Conservation (phyloP, 2,797 vertebrate species). For the Periophthalmus magnuspinnatus region DNA sequence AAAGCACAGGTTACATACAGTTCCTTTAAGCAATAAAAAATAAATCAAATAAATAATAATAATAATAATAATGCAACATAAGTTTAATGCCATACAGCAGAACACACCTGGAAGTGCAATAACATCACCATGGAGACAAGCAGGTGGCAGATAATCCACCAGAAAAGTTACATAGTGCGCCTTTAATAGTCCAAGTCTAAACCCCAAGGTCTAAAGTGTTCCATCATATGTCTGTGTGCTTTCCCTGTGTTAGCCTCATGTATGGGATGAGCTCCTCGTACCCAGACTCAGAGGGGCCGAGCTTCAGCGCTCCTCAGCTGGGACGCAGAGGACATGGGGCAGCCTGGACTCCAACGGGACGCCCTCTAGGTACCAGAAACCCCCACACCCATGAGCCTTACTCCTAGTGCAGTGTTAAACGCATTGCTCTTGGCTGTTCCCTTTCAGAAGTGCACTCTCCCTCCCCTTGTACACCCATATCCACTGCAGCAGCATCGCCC, state of each 20-base stretch:
- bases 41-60: too few species aligned
- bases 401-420: neutral
- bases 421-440: neutral
- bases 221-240: conserved; percentile 15
- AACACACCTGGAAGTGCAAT: too few species aligned
- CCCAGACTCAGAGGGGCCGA: conserved; percentile 84
- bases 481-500: neutral
- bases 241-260: conserved; percentile 77
- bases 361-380: conserved; percentile 70
- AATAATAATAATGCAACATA: too few species aligned
- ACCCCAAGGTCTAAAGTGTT: too few species aligned
- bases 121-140: too few species aligned
- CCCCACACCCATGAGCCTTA: neutral
- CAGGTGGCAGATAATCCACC: too few species aligned
- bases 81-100: too few species aligned
- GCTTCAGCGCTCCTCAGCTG: conserved; percentile 90
- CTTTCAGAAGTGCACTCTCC: neutral
- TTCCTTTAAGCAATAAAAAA: too few species aligned
- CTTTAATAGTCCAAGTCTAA: too few species aligned
- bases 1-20: too few species aligned
- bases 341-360: conserved; percentile 73
- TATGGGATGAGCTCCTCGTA: conserved; percentile 90
- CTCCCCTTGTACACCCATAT: neutral
- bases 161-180: too few species aligned
- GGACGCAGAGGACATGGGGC: conserved; percentile 79